Percentiles rank a stretch among this genome's conserved stretches.
Evolutionary conservation across 2,888 invertebrate species (phyloP).

Genomic region (Dermolepida albohirtum): DNA sequence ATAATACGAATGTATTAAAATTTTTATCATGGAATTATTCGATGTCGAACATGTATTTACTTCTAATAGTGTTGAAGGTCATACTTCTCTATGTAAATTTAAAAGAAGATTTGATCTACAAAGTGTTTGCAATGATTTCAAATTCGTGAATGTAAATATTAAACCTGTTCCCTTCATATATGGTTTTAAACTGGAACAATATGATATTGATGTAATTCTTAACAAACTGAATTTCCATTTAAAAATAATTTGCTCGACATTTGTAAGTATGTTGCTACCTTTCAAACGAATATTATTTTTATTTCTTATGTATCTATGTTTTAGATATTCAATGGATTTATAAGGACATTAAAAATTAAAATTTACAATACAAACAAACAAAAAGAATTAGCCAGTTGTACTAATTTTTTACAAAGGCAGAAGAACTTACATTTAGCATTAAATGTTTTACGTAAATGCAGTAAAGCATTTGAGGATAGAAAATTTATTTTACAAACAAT

Average conservation of each 20-base stretch:
- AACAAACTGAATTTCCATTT: conserved; percentile 38
- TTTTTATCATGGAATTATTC: too few relatives aligned
- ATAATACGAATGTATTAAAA: too few relatives aligned
- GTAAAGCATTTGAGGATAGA: conserved; percentile 37
- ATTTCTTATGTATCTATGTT: background rate
- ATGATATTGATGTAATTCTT: conserved; percentile 38
- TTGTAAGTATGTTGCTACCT: conserved; percentile 20
- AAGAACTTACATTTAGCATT: conserved; percentile 38
- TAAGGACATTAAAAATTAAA: conserved; percentile 37
- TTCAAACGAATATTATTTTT: background rate
- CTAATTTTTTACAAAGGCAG: conserved; percentile 37
- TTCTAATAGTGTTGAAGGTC: conserved; percentile 1
- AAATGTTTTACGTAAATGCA: conserved; percentile 38
- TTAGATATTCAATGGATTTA: conserved; percentile 28
- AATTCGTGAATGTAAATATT: conserved; percentile 36
- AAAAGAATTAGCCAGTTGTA: conserved; percentile 38
- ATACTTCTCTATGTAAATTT: conserved; percentile 35
- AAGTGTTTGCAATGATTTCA: conserved; percentile 39
- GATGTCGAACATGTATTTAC: too few relatives aligned
- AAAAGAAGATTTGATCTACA: conserved; percentile 34
- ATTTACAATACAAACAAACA: conserved; percentile 35
- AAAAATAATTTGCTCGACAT: conserved; percentile 38
- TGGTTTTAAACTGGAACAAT: conserved; percentile 35
- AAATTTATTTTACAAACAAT: conserved; percentile 26
- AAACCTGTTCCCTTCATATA: conserved; percentile 35